Percentiles rank a stretch among this genome's conserved stretches.
Conservation (phyloP, 2,113 vertebrate genomes). For the Odocoileus hemionus region DNA sequence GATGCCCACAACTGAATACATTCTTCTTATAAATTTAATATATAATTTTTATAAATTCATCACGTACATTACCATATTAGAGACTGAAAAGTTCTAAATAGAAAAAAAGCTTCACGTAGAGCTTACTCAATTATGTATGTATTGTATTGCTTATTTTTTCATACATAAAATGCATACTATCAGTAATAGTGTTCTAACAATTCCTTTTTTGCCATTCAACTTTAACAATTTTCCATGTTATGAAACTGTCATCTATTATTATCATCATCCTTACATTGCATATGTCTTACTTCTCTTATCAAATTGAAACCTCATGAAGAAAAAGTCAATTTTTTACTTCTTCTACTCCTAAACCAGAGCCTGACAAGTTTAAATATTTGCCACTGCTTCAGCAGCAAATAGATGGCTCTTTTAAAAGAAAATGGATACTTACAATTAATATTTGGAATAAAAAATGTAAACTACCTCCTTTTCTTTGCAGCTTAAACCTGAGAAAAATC, state of each 20-base stretch:
- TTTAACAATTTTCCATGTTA: background rate
- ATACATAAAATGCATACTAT: background rate
- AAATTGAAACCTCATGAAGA: background rate
- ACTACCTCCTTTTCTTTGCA: background rate
- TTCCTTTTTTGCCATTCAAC: background rate
- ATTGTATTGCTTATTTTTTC: background rate
- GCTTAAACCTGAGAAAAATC: background rate
- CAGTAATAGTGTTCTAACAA: background rate
- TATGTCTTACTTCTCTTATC: background rate
- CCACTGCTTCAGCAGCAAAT: background rate
- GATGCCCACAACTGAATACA: background rate
- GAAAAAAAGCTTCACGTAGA: background rate
- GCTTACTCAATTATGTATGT: background rate
- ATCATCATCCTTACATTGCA: background rate
- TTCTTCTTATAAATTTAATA: background rate
- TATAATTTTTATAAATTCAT: background rate
- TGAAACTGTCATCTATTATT: background rate
- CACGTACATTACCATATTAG: background rate
- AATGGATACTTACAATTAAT: background rate
- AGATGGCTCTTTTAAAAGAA: background rate
- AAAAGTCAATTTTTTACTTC: background rate
- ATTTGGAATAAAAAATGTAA: background rate
- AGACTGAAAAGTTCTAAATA: background rate
- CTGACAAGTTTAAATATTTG: background rate
- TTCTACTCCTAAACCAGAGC: background rate